Evolutionary conservation across 2,888 invertebrate genomes (phyloP), one percentile per base, ranked within the genome.

Genomic region (Orthosia cruda): DNA sequence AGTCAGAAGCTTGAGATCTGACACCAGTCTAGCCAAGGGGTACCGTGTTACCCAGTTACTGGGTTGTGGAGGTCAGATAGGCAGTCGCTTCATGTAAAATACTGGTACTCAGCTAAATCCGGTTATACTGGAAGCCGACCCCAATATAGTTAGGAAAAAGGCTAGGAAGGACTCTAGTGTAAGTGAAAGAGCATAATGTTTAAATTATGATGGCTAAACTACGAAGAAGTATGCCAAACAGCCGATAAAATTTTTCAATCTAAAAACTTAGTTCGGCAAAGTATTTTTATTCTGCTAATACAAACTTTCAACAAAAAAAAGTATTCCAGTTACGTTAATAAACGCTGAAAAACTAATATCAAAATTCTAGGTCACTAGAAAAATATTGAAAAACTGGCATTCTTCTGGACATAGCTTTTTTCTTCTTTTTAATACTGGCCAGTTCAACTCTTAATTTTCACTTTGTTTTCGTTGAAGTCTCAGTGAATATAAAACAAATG

Each of bases 401-500:
- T 80, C 11, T 40, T 50, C 50, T n/a, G 13, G 11, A 3, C n/a
- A 18, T 4, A 5, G 12, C n/a, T 32, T 59, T 77, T 59, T 40
- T n/a, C 3, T 26, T 52, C 11, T 40, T 20, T 47, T 12, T 20
- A 66, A 4, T 15, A 20, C 32, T 73, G 5, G 3, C 47, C 5
- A 47, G 32, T 47, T 52, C 11, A n/a, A 20, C 16, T 15, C 11
- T 3, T 3, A 32, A 20, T 26, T 47, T 65, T 52, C 12, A 47
- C 1, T 58, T 65, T 32, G 16, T 65, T 58, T 16, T 12, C 12
- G 2, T 67, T n/a, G 18, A 40, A 66, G 66, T 82, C 85, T 63
- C 61, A 54, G 49, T 63, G 20, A 49, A 32, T 58, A 71, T 74
- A 71, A 80, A 82, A 76, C 23, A 59, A 78, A 66, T 84, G 78